Base-by-base conservation (phyloP, 1,140 invertebrate species). In the Euura lappo region DNA sequence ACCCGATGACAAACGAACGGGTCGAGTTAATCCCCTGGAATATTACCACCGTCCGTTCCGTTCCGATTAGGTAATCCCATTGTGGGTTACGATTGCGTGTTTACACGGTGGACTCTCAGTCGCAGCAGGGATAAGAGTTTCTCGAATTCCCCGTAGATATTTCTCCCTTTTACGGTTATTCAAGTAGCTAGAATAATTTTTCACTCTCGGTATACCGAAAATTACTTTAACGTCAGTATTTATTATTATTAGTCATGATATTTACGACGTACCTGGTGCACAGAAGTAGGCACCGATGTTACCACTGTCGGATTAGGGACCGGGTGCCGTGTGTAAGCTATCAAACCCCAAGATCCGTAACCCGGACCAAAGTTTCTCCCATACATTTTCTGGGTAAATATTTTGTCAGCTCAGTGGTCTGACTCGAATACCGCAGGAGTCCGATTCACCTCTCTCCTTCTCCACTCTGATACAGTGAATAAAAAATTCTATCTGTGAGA, bases 51-150 rank as follows among this genome's bases (percentile, higher is more conserved):
- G 51, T 28, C 28, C 28, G 28, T 28, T 28, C 28, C 28, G 51
- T 60, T 60, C 13, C 51, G 51, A 60, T 60, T 60, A 60, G 51
- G 51, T 60, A 60, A 60, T 60, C 51, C 51, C 51, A 60, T 60
- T 60, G 51, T 60, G 8, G 4, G 51, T n/a, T 8, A 60, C 8
- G 51, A 60, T 60, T 60, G 51, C 51, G 51, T 60, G 51, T 60
- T 60, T 60, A 60, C 51, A 60, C 51, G 51, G n/a, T n/a, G 51
- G n/a, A 5, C 51, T 5, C 8, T 60, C 8, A 8, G 51, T 2
- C 8, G 51, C 8, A 60, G 51, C 51, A 11, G 51, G 8, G 28
- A 28, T 28, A 28, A 28, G 28, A 28, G 28, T 28, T 28, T 28
- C 28, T 28, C 28, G 28, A 28, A 28, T 28, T 28, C 28, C 28